Conservation (phyloP, 2,797 vertebrate genomes). For the Diplodus sargus region DNA sequence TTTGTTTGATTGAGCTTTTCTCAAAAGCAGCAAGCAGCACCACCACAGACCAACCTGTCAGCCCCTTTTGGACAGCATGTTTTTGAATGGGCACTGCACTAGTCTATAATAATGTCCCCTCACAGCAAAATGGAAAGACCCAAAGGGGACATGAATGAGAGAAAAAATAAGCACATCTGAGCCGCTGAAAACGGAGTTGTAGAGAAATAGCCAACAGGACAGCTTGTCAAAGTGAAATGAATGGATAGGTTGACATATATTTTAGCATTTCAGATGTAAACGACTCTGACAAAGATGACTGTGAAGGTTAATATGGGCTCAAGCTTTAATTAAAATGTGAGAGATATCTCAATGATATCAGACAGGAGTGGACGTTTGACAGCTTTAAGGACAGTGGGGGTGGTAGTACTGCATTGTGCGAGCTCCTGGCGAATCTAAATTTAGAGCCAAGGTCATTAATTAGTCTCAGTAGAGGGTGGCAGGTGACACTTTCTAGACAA, state of each 20-base stretch:
- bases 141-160: background rate
- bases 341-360: background rate
- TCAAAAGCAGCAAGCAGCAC: too few relatives aligned
- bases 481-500: constrained; percentile 12
- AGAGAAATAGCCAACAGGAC: background rate
- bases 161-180: background rate
- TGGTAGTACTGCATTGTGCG: background rate
- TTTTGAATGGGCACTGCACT: too few relatives aligned
- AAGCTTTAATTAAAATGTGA: background rate
- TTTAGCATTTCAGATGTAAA: background rate
- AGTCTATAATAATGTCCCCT: background rate
- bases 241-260: background rate
- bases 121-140: background rate
- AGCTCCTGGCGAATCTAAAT: constrained; percentile 32
- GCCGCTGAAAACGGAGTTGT: background rate
- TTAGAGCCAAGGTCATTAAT: constrained; percentile 32
- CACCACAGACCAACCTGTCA: too few relatives aligned
- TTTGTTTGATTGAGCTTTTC: too few relatives aligned
- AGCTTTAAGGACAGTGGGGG: background rate
- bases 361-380: background rate
- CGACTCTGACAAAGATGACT: background rate
- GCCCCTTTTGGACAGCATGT: too few relatives aligned
- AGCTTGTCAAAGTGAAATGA: background rate
- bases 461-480: constrained; percentile 9
- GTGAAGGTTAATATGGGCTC: background rate